These are phyloP conservation scores for Oreortyx pictus DNA, from an alignment of 2,797 vertebrate species.

Conservation along the genomic window DNA sequence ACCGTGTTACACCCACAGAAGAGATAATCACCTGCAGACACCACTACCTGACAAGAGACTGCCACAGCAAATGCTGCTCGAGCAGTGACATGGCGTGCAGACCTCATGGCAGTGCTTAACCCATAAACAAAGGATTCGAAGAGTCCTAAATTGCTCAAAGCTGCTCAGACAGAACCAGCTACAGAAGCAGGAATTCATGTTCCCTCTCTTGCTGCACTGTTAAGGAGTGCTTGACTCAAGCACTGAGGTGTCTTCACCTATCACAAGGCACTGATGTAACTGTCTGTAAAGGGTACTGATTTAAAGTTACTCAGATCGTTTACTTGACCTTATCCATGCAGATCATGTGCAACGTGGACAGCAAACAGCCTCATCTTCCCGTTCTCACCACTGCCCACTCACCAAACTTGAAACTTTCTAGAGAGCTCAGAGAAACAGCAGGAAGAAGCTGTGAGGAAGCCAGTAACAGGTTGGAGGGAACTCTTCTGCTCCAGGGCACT, in stretches of 20 bases:
- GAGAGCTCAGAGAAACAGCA: not conserved
- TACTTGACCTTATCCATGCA: not conserved
- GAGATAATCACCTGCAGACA: not conserved
- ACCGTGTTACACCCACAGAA: not conserved
- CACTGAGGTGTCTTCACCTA: not conserved
- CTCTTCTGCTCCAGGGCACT: slow-evolving; percentile 33
- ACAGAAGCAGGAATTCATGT: not conserved
- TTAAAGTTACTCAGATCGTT: not conserved
- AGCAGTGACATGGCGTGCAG: not conserved
- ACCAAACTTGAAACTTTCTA: not conserved
- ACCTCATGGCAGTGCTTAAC: not conserved
- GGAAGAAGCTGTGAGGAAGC: not conserved
- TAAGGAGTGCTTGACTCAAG: not conserved
- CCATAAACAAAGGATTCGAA: not conserved
- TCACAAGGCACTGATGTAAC: not conserved
- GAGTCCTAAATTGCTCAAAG: not conserved
- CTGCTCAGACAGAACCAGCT: not conserved
- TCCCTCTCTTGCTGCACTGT: not conserved
- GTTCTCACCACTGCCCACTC: not conserved
- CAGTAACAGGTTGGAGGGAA: slow-evolving; percentile 20
- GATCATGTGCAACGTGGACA: not conserved
- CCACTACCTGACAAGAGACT: not conserved
- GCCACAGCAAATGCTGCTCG: not conserved
- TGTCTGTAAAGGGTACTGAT: not conserved
- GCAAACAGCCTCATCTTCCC: not conserved